Evolutionary conservation across 2,888 invertebrate genomes (phyloP).

Genomic region (Xestobium rufovillosum): DNA sequence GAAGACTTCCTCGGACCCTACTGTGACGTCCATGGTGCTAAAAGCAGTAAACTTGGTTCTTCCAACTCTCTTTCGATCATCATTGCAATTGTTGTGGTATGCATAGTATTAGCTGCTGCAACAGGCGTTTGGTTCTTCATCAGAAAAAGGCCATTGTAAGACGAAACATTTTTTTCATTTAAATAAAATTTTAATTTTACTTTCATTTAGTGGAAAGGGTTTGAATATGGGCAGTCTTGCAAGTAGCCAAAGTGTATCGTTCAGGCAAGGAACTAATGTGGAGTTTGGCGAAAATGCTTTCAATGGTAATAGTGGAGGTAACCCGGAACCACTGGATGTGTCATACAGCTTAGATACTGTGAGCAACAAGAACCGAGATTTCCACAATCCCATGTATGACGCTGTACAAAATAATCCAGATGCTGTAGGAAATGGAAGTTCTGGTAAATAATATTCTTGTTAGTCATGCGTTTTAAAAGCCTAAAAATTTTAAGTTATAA

Average conservation of each 20-base stretch:
- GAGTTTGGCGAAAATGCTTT: constrained; percentile 66
- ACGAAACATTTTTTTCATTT: constrained; percentile 13
- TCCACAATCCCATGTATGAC: constrained; percentile 98
- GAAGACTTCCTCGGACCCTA: constrained; percentile 63
- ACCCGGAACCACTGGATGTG: constrained; percentile 60
- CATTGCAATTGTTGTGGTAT: constrained; percentile 72
- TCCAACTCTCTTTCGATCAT: constrained; percentile 65
- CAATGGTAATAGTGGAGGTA: constrained; percentile 46
- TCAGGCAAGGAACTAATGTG: constrained; percentile 88
- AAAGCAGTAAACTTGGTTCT: constrained; percentile 49
- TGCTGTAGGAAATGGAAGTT: constrained; percentile 52
- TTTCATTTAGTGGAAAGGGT: constrained; percentile 64
- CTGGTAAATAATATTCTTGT: constrained; percentile 39
- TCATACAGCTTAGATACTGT: constrained; percentile 75
- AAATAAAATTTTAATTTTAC: constrained; percentile 6
- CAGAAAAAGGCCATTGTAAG: constrained; percentile 80
- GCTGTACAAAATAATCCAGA: constrained; percentile 63
- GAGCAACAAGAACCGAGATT: constrained; percentile 76
- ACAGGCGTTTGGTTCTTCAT: constrained; percentile 76
- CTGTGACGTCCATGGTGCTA: constrained; percentile 62
- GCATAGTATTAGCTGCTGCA: constrained; percentile 63
- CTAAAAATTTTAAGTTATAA: too few relatives aligned
- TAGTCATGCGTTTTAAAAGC: not conserved
- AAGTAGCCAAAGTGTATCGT: constrained; percentile 85
- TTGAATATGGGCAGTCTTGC: constrained; percentile 70